Conservation (phyloP, 2,797 vertebrate genomes). For the Oreortyx pictus region DNA sequence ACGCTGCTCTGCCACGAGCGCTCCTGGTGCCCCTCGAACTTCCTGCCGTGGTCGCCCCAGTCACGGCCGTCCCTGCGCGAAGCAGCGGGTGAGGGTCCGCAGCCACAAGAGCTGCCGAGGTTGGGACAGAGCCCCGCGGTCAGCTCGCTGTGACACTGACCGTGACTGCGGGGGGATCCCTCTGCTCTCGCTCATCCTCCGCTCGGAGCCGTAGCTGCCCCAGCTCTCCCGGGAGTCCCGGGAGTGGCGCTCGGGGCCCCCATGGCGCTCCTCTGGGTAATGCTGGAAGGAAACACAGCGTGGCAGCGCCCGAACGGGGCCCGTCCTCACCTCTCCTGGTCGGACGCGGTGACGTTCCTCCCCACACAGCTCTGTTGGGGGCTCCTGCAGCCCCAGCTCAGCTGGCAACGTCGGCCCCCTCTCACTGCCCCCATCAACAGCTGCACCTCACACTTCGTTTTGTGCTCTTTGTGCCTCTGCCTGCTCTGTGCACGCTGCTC, state of each 20-base stretch:
- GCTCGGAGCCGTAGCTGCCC: constrained; percentile 84
- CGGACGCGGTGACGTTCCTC: neutral
- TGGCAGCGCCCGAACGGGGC: neutral
- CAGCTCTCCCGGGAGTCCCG: constrained; percentile 85
- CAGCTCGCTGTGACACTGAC: constrained; percentile 33
- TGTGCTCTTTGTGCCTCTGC: neutral
- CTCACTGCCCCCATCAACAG: neutral
- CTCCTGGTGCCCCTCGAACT: constrained; percentile 88
- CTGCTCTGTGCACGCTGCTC: neutral
- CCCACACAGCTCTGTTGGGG: neutral
- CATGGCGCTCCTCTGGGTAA: constrained; percentile 85
- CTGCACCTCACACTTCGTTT: neutral
- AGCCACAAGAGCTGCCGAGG: too few species aligned
- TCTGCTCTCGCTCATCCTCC: constrained; percentile 79
- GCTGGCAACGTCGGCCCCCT: neutral
- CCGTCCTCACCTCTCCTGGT: rapidly evolving
- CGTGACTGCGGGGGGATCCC: constrained; percentile 70
- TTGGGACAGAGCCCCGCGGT: too few species aligned
- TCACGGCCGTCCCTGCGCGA: constrained; percentile 87
- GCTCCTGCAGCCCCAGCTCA: neutral
- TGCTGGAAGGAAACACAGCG: constrained; percentile 77
- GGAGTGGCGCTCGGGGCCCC: constrained; percentile 82
- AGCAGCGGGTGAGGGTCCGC: neutral
- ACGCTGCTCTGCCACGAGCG: constrained; percentile 69
- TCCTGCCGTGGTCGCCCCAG: constrained; percentile 90